These are phyloP conservation scores for Tridacna gigas DNA, from an alignment of 2,888 invertebrate species.

Conservation along the genomic window DNA sequence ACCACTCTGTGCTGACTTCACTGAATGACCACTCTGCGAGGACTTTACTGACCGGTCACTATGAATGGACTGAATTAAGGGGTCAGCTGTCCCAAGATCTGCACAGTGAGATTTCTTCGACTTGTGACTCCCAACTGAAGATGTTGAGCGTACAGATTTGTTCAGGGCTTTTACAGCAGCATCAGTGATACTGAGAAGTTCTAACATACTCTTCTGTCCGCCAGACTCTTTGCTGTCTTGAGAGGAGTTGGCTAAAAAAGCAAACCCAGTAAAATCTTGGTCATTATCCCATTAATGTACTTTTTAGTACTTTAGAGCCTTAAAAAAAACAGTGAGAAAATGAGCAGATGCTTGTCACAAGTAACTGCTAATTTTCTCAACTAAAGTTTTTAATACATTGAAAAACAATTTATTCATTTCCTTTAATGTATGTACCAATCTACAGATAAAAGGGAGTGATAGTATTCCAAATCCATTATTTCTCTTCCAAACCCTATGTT, in stretches of 20 bases:
- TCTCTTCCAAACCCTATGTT: too few relatives aligned
- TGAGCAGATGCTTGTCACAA: too few relatives aligned
- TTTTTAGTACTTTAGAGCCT: too few relatives aligned
- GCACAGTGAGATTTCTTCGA: conserved; percentile 46
- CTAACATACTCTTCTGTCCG: conserved; percentile 69
- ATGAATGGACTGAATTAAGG: conserved; percentile 31
- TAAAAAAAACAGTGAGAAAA: too few relatives aligned
- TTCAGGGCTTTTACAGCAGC: conserved; percentile 77
- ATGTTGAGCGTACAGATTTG: conserved; percentile 64
- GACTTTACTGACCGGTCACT: conserved; percentile 46
- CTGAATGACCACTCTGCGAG: conserved; percentile 36
- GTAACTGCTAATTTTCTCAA: too few relatives aligned
- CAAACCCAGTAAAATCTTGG: not conserved
- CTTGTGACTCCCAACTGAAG: conserved; percentile 52
- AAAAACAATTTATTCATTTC: too few relatives aligned
- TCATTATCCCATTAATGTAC: too few relatives aligned
- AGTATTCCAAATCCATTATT: too few relatives aligned
- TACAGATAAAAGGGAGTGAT: too few relatives aligned
- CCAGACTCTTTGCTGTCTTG: conserved; percentile 51
- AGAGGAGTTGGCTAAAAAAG: conserved; percentile 52
- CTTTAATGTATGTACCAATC: too few relatives aligned
- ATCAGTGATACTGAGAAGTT: conserved; percentile 76
- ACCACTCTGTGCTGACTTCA: conserved; percentile 31
- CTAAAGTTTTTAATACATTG: too few relatives aligned
- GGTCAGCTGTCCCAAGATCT: conserved; percentile 10